Evolutionary conservation across 2,888 invertebrate genomes (phyloP).

Genomic region (Tolmerus cingulatus): DNA sequence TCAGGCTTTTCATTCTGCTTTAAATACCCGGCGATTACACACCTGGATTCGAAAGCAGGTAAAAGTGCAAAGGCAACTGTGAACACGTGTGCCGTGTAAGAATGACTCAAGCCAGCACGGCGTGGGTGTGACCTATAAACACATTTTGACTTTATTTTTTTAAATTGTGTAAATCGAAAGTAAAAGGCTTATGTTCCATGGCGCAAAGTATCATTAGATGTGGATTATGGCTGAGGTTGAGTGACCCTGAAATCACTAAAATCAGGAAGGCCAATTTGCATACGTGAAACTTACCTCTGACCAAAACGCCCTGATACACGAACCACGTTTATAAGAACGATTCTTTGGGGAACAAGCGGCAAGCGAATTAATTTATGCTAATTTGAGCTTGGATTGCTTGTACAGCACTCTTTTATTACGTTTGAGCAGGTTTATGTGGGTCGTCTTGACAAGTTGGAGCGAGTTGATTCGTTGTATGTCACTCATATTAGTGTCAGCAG

Average conservation of each 20-base stretch:
- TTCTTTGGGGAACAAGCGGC: neutral
- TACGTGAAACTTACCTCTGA: neutral
- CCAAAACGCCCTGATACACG: neutral
- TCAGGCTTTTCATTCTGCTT: neutral
- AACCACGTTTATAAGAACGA: neutral
- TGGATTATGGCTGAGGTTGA: neutral
- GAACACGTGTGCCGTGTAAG: neutral
- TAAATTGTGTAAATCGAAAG: neutral
- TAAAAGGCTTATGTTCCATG: neutral
- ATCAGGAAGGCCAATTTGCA: neutral
- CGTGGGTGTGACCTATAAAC: neutral
- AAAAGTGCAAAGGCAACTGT: neutral
- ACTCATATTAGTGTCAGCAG: neutral
- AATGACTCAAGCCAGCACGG: neutral
- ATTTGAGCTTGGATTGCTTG: neutral
- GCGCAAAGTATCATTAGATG: neutral
- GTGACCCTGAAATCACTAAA: neutral
- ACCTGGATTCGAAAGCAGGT: neutral
- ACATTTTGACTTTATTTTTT: neutral
- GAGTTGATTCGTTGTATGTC: neutral
- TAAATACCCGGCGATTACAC: neutral
- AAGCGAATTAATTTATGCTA: conserved; percentile 17
- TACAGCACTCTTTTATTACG: neutral
- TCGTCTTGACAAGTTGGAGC: neutral
- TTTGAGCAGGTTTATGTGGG: neutral